These are phyloP conservation scores for Gnatocerus cornutus DNA, from an alignment of 2,888 invertebrate genomes.

Conservation along the genomic window DNA sequence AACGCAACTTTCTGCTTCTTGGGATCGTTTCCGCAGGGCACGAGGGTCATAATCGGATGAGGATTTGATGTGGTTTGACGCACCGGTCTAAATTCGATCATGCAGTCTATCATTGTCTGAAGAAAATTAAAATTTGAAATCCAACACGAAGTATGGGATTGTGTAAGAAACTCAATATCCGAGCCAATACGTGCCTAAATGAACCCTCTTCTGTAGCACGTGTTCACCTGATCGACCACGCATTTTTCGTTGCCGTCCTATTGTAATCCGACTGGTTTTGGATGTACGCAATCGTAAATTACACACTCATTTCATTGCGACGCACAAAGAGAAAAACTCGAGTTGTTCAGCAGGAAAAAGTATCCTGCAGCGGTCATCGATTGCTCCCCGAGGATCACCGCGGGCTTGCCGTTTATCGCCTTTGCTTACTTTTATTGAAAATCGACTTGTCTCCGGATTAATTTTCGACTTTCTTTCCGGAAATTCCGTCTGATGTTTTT, in stretches of 20 bases:
- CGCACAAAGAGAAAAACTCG: conserved; percentile 27
- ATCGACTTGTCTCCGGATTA: conserved; percentile 30
- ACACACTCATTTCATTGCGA: conserved; percentile 30
- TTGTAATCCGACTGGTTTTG: conserved; percentile 31
- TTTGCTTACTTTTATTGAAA: conserved; percentile 42
- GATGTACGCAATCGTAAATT: conserved; percentile 31
- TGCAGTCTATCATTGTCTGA: conserved; percentile 1
- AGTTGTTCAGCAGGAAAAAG: conserved; percentile 9
- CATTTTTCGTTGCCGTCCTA: conserved; percentile 19
- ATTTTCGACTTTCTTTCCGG: conserved; percentile 17
- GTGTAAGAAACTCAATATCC: conserved; percentile 11
- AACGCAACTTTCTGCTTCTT: conserved; percentile 17
- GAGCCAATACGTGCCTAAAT: conserved; percentile 14
- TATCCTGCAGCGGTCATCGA: conserved; percentile 37
- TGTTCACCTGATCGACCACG: conserved; percentile 38
- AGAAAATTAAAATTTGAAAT: conserved; percentile 28
- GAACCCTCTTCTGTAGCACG: conserved; percentile 21
- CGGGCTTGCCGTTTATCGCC: conserved; percentile 20
- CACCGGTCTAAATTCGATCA: conserved; percentile 24
- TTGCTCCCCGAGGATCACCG: conserved; percentile 20
- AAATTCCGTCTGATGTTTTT: conserved; percentile 27
- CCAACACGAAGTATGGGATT: conserved; percentile 1
- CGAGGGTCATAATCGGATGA: conserved; percentile 34
- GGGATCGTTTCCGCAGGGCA: conserved; percentile 12
- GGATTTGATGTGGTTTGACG: conserved; percentile 21